A percentile compares a stretch with the other conserved stretches of the same genome.
Conservation (phyloP, 2,888 invertebrate genomes). For the Leucophora obtusa region DNA sequence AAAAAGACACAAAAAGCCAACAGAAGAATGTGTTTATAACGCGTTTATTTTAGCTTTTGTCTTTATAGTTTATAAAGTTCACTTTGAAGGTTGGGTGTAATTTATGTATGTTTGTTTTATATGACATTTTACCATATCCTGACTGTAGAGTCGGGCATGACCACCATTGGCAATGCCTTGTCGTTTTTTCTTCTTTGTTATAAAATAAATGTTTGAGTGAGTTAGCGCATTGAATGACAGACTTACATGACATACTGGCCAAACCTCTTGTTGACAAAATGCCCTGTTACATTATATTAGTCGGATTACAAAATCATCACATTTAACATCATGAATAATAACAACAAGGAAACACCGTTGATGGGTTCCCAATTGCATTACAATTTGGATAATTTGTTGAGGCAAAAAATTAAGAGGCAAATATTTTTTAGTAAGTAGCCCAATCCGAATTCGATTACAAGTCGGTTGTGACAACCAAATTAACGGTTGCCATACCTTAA, state of each 20-base stretch:
- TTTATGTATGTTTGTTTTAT: slow-evolving; percentile 18
- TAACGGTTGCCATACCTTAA: too few species aligned
- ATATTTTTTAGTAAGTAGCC: too few species aligned
- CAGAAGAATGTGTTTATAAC: neutral
- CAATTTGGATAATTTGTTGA: too few species aligned
- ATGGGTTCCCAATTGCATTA: too few species aligned
- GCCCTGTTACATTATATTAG: slow-evolving; percentile 8
- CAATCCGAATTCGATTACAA: too few species aligned
- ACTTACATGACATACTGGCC: slow-evolving; percentile 12
- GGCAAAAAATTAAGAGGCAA: too few species aligned
- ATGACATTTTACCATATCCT: slow-evolving; percentile 26
- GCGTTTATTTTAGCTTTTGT: neutral
- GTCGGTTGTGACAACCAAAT: too few species aligned
- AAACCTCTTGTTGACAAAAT: slow-evolving; percentile 22
- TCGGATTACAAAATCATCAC: slow-evolving; percentile 24
- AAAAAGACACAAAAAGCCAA: neutral
- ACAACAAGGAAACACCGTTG: too few species aligned
- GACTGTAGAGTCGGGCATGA: neutral
- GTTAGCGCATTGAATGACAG: neutral
- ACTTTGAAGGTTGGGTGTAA: slow-evolving; percentile 12
- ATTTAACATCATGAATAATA: slow-evolving; percentile 38
- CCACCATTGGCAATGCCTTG: slow-evolving; percentile 1
- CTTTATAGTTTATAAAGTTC: slow-evolving; percentile 3
- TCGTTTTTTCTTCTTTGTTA: neutral
- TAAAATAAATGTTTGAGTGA: slow-evolving; percentile 12